phyloP scores from a whole-genome alignment of 1,140 invertebrate genomes.

The Pantala flavescens region DNA sequence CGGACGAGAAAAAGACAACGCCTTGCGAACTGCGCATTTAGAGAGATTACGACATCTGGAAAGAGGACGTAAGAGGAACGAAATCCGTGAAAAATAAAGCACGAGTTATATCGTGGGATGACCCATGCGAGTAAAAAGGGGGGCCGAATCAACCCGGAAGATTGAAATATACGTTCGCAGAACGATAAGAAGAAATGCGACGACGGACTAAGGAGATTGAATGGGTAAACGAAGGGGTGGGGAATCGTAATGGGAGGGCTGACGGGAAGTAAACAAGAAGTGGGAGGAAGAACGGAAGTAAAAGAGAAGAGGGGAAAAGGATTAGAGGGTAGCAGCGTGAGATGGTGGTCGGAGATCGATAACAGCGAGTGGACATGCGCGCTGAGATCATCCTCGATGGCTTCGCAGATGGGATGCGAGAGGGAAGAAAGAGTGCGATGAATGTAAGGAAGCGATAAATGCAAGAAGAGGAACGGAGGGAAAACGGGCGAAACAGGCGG shows the following conservation, averaged over 20 bases:
- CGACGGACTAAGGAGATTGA: neutral
- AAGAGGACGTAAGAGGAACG: too few species aligned
- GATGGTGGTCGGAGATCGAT: neutral
- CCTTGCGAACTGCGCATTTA: too few species aligned
- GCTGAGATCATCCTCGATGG: neutral
- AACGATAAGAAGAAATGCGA: too few species aligned
- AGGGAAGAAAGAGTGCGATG: neutral
- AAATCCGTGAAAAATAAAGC: too few species aligned
- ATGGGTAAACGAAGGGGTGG: neutral
- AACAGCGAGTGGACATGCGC: neutral
- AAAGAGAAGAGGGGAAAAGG: neutral
- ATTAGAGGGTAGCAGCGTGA: neutral
- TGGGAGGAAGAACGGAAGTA: neutral
- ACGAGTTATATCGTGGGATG: too few species aligned
- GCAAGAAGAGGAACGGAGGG: neutral
- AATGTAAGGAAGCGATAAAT: neutral
- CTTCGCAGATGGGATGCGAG: neutral
- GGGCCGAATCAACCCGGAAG: too few species aligned
- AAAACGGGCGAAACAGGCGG: neutral
- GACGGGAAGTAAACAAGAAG: neutral
- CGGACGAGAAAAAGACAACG: too few species aligned
- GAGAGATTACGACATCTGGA: too few species aligned
- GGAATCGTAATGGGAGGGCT: neutral
- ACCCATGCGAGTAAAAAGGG: too few species aligned
- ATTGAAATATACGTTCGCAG: too few species aligned